phyloP scores from a whole-genome alignment of 2,797 vertebrate genomes.

The Poecilia gillii region DNA sequence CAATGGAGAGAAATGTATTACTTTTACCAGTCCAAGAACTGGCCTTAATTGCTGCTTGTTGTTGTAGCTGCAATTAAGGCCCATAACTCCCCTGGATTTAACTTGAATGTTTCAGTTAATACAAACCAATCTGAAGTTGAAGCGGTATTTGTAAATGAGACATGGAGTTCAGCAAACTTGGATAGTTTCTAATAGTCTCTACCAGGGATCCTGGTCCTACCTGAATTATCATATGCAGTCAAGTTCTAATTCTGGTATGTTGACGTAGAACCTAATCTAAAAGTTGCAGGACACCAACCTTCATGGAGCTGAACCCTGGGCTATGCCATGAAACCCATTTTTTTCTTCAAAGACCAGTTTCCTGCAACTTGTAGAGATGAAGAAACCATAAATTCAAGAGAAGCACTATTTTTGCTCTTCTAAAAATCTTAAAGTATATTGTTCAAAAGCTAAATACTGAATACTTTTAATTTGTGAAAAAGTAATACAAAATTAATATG shows the following conservation, averaged over 20 bases:
- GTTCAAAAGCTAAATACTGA: neutral
- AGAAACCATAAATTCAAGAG: too few species aligned
- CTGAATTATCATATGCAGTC: too few species aligned
- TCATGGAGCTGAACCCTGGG: too few species aligned
- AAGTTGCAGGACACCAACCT: too few species aligned
- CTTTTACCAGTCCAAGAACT: too few species aligned
- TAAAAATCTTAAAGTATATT: neutral
- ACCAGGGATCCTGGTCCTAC: neutral
- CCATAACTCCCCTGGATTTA: too few species aligned
- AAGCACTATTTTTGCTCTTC: neutral
- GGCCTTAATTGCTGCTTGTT: too few species aligned
- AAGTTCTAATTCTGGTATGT: too few species aligned
- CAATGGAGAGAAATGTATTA: neutral
- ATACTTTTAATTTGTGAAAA: neutral
- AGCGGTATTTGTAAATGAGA: neutral
- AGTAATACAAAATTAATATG: neutral
- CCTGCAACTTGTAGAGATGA: neutral
- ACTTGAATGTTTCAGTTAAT: too few species aligned
- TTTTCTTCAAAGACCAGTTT: neutral
- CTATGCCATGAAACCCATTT: too few species aligned
- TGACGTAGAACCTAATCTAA: too few species aligned
- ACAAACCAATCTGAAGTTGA: neutral
- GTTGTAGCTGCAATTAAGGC: neutral
- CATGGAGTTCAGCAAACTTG: neutral
- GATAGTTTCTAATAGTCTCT: neutral